phyloP scores from a whole-genome alignment of 2,797 vertebrate genomes.

The Pseudochromis fuscus region DNA sequence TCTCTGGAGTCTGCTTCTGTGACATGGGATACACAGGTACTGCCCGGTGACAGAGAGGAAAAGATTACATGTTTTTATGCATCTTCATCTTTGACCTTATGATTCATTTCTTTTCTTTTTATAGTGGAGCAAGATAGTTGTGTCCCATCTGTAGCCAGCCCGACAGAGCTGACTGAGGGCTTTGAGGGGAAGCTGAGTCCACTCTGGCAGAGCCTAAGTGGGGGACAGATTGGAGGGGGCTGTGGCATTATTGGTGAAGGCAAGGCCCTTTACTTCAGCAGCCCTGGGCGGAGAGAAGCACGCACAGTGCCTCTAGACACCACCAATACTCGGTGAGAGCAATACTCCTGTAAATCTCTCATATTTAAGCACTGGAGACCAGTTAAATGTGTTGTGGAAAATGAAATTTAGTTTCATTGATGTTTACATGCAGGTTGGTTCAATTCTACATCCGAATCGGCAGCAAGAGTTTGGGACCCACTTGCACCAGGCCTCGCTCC shows the following conservation, averaged over 20 bases:
- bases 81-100: background rate
- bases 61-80: background rate
- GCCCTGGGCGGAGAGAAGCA: conserved; percentile 92
- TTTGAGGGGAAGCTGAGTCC: conserved; percentile 97
- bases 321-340: conserved; percentile 91
- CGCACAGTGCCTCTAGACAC: conserved; percentile 94
- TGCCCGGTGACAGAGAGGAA: conserved; percentile 13
- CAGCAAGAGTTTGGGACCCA: conserved; percentile 91
- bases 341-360: background rate
- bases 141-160: conserved; percentile 90
- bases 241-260: conserved; percentile 94
- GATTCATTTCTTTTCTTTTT: conserved; percentile 19
- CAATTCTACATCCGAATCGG: conserved; percentile 98
- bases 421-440: conserved; percentile 85
- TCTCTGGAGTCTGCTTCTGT: conserved; percentile 98
- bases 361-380: background rate
- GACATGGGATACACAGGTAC: conserved; percentile 97
- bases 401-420: background rate
- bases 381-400: background rate
- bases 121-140: conserved; percentile 95
- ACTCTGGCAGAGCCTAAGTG: conserved; percentile 94
- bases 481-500: conserved; percentile 92
- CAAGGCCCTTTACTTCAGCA: conserved; percentile 95
- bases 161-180: conserved; percentile 94
- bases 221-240: conserved; percentile 92